Percentiles rank a stretch among this genome's conserved stretches.
phyloP scores from a whole-genome alignment of 2,888 invertebrate genomes.

The Erynnis tages region DNA sequence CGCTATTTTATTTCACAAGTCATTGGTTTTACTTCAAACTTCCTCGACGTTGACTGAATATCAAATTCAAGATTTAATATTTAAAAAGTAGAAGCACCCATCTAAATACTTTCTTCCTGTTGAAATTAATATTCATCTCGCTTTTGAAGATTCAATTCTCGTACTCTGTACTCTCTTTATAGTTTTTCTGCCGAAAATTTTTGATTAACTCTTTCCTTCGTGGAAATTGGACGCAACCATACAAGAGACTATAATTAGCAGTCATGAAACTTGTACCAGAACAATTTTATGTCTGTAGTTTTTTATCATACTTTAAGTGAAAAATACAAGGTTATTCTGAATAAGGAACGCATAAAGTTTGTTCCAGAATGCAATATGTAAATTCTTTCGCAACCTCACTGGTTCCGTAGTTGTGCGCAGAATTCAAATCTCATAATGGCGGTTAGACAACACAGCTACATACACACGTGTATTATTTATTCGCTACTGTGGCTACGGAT shows the following conservation, averaged over 20 bases:
- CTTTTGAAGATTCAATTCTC: not conserved
- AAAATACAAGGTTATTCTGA: conserved; percentile 1
- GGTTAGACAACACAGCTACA: conserved; percentile 28
- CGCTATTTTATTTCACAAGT: not conserved
- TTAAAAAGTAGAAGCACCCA: not conserved
- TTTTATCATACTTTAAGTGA: not conserved
- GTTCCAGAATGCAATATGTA: conserved; percentile 62
- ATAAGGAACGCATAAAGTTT: not conserved
- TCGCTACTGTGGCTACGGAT: conserved; percentile 34
- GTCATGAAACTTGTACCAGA: too few relatives aligned
- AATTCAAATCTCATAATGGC: conserved; percentile 46
- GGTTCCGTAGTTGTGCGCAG: conserved; percentile 42
- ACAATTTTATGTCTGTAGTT: too few relatives aligned
- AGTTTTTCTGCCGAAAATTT: too few relatives aligned
- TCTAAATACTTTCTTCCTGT: not conserved
- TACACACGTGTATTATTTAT: conserved; percentile 25
- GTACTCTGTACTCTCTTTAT: too few relatives aligned
- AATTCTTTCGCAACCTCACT: conserved; percentile 53
- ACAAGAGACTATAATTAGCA: too few relatives aligned
- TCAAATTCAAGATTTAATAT: not conserved
- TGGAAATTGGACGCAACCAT: too few relatives aligned
- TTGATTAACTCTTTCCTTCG: too few relatives aligned
- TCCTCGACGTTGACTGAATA: not conserved
- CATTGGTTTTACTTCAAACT: not conserved
- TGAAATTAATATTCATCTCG: not conserved